These are phyloP conservation scores for Gryon sp. DNA, from an alignment of 1,140 invertebrate species.

Conservation along the genomic window DNA sequence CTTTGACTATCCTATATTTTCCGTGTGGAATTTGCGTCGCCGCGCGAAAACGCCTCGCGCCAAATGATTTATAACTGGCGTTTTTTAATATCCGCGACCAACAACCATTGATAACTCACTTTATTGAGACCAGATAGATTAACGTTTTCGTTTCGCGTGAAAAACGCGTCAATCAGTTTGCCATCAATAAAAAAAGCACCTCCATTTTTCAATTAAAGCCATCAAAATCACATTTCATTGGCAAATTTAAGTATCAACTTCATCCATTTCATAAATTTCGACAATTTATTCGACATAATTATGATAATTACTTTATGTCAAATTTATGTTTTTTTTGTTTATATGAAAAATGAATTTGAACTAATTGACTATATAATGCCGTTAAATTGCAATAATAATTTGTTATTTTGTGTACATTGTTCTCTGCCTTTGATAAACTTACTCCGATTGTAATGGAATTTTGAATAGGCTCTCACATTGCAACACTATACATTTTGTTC, in stretches of 20 bases:
- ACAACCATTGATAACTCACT: background rate
- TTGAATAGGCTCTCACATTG: conserved; percentile 5
- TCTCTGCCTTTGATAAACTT: background rate
- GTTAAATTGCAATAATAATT: no score
- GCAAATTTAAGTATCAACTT: no score
- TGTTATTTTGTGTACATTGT: background rate
- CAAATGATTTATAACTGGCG: background rate
- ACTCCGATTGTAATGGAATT: conserved; percentile 11
- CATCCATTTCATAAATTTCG: no score
- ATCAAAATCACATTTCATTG: no score
- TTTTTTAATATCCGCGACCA: background rate
- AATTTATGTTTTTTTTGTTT: no score
- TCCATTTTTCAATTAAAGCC: no score
- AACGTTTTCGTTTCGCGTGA: background rate
- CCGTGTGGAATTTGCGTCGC: background rate
- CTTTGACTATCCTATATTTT: background rate
- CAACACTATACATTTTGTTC: background rate
- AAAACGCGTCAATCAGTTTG: background rate
- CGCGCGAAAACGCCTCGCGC: no score
- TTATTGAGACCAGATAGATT: no score
- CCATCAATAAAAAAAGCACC: background rate
- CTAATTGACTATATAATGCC: no score
- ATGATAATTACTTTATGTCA: no score
- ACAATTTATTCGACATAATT: no score
- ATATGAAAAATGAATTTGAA: no score